Conservation (phyloP, 2,888 invertebrate genomes). For the Argyresthia albistria region DNA sequence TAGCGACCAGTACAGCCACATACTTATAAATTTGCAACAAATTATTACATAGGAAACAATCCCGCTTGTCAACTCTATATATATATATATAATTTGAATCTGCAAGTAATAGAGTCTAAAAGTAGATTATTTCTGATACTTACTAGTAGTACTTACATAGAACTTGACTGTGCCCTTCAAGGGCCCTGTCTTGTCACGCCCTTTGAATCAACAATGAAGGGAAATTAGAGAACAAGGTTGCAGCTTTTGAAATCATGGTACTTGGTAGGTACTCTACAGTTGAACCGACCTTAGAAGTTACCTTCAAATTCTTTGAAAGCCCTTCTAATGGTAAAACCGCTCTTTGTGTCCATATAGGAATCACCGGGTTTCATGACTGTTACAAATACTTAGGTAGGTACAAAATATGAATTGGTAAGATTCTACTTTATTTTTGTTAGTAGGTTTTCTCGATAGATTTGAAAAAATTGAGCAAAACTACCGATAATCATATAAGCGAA, state of each 20-base stretch:
- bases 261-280: not conserved
- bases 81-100: too few relatives aligned
- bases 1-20: too few relatives aligned
- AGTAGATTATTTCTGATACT: too few relatives aligned
- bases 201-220: slow-evolving; percentile 66
- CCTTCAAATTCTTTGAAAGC: slow-evolving; percentile 54
- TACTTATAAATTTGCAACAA: too few relatives aligned
- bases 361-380: not conserved
- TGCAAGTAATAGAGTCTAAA: too few relatives aligned
- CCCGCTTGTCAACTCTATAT: too few relatives aligned
- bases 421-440: too few relatives aligned
- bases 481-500: too few relatives aligned
- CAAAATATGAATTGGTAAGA: too few relatives aligned
- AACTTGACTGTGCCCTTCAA: slow-evolving; percentile 36
- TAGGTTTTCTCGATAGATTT: too few relatives aligned
- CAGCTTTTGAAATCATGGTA: slow-evolving; percentile 53
- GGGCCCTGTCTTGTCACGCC: slow-evolving; percentile 58
- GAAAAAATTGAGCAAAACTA: too few relatives aligned
- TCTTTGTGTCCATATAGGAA: not conserved
- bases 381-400: not conserved
- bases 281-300: slow-evolving; percentile 42
- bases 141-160: not conserved
- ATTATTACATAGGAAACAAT: too few relatives aligned
- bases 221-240: slow-evolving; percentile 69
- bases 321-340: slow-evolving; percentile 57